A percentile compares a stretch with the other conserved stretches of the same genome.
phyloP scores from a whole-genome alignment of 2,797 vertebrate genomes.

The Pseudocheirus occidentalis region DNA sequence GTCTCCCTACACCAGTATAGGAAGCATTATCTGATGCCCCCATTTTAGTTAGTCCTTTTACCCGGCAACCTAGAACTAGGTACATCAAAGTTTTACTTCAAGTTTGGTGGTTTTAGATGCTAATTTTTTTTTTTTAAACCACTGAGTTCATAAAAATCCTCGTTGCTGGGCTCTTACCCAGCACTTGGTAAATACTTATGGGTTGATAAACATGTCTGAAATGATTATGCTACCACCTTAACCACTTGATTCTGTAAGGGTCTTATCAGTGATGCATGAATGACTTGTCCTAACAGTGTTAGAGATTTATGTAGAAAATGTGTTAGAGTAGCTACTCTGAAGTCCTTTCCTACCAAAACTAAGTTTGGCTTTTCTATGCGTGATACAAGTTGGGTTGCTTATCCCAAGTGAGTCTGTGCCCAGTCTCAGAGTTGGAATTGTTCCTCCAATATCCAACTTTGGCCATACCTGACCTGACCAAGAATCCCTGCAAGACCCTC shows the following conservation, averaged over 20 bases:
- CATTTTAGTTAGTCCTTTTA: slow-evolving; percentile 14
- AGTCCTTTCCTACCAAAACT: not conserved
- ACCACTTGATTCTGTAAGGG: not conserved
- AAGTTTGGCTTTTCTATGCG: not conserved
- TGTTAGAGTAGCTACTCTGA: not conserved
- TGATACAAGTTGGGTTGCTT: not conserved
- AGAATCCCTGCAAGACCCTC: not conserved
- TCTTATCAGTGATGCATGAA: not conserved
- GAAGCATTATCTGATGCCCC: not conserved
- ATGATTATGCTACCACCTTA: slow-evolving; percentile 23
- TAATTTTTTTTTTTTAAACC: not conserved
- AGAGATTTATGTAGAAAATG: not conserved
- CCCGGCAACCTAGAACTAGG: slow-evolving; percentile 42
- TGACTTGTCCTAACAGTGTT: not conserved
- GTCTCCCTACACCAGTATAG: not conserved
- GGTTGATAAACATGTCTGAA: slow-evolving; percentile 22
- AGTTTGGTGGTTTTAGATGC: not conserved
- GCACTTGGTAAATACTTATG: slow-evolving; percentile 17
- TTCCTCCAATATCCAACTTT: not conserved
- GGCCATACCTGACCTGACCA: not conserved
- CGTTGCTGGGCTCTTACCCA: slow-evolving; percentile 6
- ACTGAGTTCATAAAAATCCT: slow-evolving; percentile 4
- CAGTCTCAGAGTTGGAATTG: not conserved
- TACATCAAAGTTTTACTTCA: not conserved
- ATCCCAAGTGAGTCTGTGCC: not conserved